Evolutionary conservation across 2,113 vertebrate genomes (phyloP).

Genomic region (Micronycteris hirsuta): DNA sequence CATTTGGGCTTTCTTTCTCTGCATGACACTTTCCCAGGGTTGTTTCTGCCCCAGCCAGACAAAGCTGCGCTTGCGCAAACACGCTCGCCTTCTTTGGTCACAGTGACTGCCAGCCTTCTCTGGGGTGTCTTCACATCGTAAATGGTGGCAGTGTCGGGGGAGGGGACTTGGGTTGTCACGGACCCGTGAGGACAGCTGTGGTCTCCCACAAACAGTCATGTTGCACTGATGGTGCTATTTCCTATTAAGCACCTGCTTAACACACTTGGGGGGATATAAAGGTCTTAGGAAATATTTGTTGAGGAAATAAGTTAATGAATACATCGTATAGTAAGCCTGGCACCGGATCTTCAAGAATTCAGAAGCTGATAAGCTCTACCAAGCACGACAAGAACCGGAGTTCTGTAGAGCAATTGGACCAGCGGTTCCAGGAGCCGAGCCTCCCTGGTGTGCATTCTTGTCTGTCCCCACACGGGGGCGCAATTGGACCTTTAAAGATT

Average conservation of each 20-base stretch:
- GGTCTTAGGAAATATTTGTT: not conserved
- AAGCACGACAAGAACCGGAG: not conserved
- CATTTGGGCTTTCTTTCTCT: not conserved
- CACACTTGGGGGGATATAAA: not conserved
- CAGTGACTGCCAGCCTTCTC: fast-evolving
- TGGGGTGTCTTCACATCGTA: fast-evolving
- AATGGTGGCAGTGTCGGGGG: not conserved
- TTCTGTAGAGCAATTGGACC: too few relatives aligned
- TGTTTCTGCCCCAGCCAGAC: too few relatives aligned
- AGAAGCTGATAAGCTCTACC: too few relatives aligned
- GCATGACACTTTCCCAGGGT: not conserved
- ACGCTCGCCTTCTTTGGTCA: fast-evolving
- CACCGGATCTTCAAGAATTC: not conserved
- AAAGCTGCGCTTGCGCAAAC: fast-evolving
- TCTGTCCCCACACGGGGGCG: not conserved
- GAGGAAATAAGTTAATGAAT: not conserved
- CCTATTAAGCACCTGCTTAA: not conserved
- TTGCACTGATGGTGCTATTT: not conserved
- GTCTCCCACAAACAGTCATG: fast-evolving
- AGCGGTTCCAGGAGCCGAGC: too few relatives aligned
- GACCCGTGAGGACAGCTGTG: not conserved
- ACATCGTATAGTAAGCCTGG: not conserved
- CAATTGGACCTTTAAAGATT: not conserved
- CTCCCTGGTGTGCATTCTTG: not conserved
- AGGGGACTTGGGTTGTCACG: not conserved